Percentiles rank a stretch among this genome's conserved stretches.
Evolutionary conservation across 1,140 invertebrate genomes (phyloP).

Genomic region (Micrasema longulum): DNA sequence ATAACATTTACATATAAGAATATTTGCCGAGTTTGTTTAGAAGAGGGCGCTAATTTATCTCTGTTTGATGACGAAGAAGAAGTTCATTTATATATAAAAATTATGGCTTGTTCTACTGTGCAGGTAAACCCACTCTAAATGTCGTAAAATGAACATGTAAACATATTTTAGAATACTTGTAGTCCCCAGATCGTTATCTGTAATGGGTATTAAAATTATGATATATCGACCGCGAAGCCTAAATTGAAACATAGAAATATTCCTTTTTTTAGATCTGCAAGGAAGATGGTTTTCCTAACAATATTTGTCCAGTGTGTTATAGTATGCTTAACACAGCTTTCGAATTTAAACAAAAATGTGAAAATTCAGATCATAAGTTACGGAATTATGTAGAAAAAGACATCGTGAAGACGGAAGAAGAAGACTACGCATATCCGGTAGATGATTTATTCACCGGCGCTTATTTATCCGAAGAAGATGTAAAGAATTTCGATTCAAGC

Average conservation of each 20-base stretch:
- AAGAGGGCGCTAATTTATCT: constrained; percentile 42
- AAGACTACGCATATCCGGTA: constrained; percentile 41
- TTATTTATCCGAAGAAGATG: constrained; percentile 32
- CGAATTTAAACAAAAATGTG: constrained; percentile 53
- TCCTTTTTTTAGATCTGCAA: constrained; percentile 46
- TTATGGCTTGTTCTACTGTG: constrained; percentile 51
- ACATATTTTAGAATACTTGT: background rate
- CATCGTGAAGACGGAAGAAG: constrained; percentile 33
- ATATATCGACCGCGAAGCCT: background rate
- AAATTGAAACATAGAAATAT: background rate
- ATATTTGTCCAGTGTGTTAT: constrained; percentile 50
- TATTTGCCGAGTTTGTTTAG: constrained; percentile 47
- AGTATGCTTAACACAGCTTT: constrained; percentile 50
- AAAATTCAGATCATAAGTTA: constrained; percentile 47
- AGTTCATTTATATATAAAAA: constrained; percentile 46
- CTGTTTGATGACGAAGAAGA: constrained; percentile 43
- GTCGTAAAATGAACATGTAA: background rate
- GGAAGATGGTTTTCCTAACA: constrained; percentile 49
- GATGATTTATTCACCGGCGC: constrained; percentile 41
- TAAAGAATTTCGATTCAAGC: constrained; percentile 41
- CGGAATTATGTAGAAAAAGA: constrained; percentile 42
- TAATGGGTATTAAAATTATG: too few species aligned
- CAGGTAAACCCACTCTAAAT: constrained; percentile 30
- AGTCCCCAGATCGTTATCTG: too few species aligned
- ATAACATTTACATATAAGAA: constrained; percentile 3